These are phyloP conservation scores for Pherbina coryleti DNA, from an alignment of 2,888 invertebrate genomes.

Conservation along the genomic window DNA sequence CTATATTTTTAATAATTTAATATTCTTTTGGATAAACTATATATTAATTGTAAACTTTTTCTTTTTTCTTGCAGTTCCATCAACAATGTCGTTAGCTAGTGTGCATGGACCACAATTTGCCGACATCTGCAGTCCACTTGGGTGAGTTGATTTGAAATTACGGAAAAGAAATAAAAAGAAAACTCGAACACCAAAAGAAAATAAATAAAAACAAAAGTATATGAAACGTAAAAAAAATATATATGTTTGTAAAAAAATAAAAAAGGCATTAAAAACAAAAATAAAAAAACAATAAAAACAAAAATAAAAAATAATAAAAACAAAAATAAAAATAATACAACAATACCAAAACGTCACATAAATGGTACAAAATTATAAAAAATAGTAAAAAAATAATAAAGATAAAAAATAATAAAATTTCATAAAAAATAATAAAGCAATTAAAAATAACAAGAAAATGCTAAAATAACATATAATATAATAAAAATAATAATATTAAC, in stretches of 20 bases:
- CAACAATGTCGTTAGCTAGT: conserved; percentile 73
- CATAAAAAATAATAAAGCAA: no score
- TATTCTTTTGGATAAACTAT: neutral
- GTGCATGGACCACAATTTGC: conserved; percentile 72
- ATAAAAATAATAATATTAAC: no score
- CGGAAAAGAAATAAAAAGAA: neutral
- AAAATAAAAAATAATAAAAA: neutral
- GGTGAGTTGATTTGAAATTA: conserved; percentile 59
- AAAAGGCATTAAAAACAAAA: neutral
- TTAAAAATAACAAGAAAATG: no score
- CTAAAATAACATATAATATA: no score
- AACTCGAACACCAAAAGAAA: neutral
- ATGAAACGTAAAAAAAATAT: no score
- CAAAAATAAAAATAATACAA: neutral
- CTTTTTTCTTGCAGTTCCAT: conserved; percentile 68
- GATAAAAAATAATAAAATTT: no score
- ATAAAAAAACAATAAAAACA: neutral
- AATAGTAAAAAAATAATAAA: neutral
- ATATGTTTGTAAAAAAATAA: neutral
- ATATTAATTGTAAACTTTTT: conserved; percentile 46
- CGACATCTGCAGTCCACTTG: conserved; percentile 67
- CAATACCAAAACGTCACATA: neutral
- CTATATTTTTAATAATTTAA: neutral
- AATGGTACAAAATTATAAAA: neutral
- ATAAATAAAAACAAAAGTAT: neutral